Evolutionary conservation across 2,113 vertebrate genomes (phyloP), one percentile per base, ranked within the genome.

Genomic region (Dasyurus viverrinus): DNA sequence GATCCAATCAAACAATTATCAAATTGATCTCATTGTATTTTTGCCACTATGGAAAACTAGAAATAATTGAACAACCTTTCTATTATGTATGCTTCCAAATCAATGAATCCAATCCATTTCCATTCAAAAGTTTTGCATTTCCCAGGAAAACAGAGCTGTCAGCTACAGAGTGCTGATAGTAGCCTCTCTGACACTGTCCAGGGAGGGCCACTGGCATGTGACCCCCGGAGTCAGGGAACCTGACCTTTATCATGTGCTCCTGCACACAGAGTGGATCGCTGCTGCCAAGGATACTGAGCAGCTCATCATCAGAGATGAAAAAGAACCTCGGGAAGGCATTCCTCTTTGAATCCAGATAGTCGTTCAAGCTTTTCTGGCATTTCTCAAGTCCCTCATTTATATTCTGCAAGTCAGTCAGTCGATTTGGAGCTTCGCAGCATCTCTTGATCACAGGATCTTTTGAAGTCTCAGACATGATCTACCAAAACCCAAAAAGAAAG

Each of bases 231-330:
- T 11, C 27, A 22, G 68, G 68, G n/a, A 94, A 95, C 53, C 54
- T 0, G 0, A 99, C 99, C 99, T 99, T 99, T 93, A 99, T 99
- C 98, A 99, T 99, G 97, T 99, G 99, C 94, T 99, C 99, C 98
- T 99, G 99, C 30, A 99, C 99, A 90, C 99, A 99, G 23, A 98
- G 93, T 0, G 99, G 99, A 91, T 99, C 99, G 42, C 99, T 99
- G 98, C 98, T 99, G 0, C 99, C 99, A 93, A 99, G 98, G 95
- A 99, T 99, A 98, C 99, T 99, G 92, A 99, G 99, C 96, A 99
- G 98, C 96, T 99, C 99, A 0, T 99, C 99, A 3, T 99, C 99
- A 0, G 99, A 99, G 94, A 99, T 99, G 98, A 99, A 99, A 98
- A 99, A 99, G 98, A 99, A 99, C 7, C 99, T 98, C 0, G 99